Evolutionary conservation across 2,113 vertebrate species (phyloP).

Genomic region (Pungitius pungitius): DNA sequence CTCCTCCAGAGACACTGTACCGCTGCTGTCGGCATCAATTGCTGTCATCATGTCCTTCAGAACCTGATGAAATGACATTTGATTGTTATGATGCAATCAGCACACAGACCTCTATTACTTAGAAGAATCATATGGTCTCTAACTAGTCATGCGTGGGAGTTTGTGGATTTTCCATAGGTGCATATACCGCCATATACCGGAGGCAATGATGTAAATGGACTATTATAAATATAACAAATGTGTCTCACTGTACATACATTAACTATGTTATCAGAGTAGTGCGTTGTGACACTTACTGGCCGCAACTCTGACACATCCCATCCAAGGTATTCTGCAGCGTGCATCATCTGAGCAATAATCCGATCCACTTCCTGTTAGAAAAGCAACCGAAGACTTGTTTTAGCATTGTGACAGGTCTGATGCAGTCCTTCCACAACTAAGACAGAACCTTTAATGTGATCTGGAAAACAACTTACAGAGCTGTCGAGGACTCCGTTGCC

Average conservation of each 20-base stretch:
- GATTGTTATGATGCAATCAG: conserved; percentile 25
- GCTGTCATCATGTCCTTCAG: conserved; percentile 95
- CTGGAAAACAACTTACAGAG: conserved; percentile 80
- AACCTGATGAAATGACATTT: conserved; percentile 79
- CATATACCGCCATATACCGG: background rate
- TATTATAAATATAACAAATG: conserved; percentile 17
- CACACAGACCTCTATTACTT: conserved; percentile 11
- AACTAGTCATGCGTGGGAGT: background rate
- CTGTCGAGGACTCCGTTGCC: conserved; percentile 90
- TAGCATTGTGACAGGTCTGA: background rate
- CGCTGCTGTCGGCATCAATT: conserved; percentile 90
- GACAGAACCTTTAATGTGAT: background rate
- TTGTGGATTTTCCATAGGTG: background rate
- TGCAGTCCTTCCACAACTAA: background rate
- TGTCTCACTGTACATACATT: background rate
- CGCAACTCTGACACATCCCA: conserved; percentile 91
- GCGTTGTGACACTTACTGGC: conserved; percentile 79
- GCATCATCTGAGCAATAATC: conserved; percentile 92
- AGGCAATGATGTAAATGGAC: background rate
- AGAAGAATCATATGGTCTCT: conserved; percentile 1
- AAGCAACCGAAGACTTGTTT: conserved; percentile 11
- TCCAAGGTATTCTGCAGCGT: conserved; percentile 88
- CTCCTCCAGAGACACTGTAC: conserved; percentile 89
- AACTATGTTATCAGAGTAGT: background rate
- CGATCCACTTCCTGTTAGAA: conserved; percentile 86